Evolutionary conservation across 2,797 vertebrate genomes (phyloP).

Genomic region (Sitta carolinensis): DNA sequence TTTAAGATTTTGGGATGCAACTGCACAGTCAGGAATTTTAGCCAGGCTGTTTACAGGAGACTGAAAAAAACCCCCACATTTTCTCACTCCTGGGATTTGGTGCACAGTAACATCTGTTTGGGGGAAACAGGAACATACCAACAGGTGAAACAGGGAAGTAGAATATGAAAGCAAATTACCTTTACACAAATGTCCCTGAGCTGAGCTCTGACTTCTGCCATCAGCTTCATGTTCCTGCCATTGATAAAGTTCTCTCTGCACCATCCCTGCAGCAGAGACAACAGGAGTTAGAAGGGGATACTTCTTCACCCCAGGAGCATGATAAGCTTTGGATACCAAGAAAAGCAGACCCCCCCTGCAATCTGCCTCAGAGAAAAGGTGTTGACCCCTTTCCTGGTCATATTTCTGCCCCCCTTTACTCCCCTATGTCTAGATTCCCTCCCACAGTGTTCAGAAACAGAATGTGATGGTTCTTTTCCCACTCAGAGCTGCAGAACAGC

Average conservation of each 20-base stretch:
- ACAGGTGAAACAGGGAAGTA: neutral
- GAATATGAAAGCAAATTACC: conserved; percentile 72
- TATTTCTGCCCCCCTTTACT: neutral
- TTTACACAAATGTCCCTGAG: conserved; percentile 93
- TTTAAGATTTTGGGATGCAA: neutral
- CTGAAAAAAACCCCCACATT: neutral
- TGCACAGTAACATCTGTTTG: neutral
- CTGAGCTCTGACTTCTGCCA: conserved; percentile 89
- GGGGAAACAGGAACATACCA: neutral
- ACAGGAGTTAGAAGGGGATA: neutral
- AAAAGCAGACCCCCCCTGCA: neutral
- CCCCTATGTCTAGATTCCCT: neutral
- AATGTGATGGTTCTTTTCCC: neutral
- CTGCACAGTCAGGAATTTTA: neutral
- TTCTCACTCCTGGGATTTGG: neutral
- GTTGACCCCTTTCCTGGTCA: neutral
- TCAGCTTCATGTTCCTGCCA: conserved; percentile 91
- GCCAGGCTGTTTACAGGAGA: neutral
- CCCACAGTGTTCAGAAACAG: neutral
- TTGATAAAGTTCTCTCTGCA: conserved; percentile 97
- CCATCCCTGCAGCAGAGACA: conserved; percentile 85
- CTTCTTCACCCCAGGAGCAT: neutral
- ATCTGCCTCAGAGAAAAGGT: neutral
- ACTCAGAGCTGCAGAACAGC: neutral
- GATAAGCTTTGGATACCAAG: neutral